Evolutionary conservation across 2,113 vertebrate species (phyloP).

Genomic region (Epinephelus cyanopodus): DNA sequence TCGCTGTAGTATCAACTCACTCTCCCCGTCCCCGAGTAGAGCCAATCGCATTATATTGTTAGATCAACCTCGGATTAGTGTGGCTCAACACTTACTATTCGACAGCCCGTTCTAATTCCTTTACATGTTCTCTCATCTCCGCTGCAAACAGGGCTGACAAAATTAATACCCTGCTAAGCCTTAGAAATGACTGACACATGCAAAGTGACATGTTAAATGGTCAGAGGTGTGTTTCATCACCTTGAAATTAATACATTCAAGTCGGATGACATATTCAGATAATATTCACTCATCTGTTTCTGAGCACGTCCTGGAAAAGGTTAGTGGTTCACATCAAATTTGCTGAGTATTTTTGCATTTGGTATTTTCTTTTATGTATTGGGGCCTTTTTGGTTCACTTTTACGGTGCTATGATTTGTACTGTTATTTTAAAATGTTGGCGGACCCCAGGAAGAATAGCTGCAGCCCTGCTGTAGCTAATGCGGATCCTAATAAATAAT

Average conservation of each 20-base stretch:
- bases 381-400: no score
- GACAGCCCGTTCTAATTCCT: constrained; percentile 21
- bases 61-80: constrained; percentile 55
- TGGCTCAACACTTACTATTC: constrained; percentile 40
- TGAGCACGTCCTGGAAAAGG: no score
- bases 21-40: neutral
- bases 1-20: neutral
- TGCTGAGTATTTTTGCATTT: no score
- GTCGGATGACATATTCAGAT: neutral
- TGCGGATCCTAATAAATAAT: no score
- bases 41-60: constrained; percentile 40
- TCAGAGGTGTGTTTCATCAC: neutral
- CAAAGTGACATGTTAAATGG: neutral
- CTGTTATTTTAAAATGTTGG: no score
- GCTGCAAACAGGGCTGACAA: neutral
- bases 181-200: neutral
- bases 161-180: constrained; percentile 34
- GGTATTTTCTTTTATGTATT: no score
- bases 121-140: neutral
- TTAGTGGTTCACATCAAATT: no score
- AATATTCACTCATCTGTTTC: neutral
- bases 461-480: no score
- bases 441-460: no score
- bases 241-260: neutral
- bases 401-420: no score